Evolutionary conservation across 2,888 invertebrate genomes (phyloP), one percentile per base, ranked within the genome.

Genomic region (Lasius platythorax): DNA sequence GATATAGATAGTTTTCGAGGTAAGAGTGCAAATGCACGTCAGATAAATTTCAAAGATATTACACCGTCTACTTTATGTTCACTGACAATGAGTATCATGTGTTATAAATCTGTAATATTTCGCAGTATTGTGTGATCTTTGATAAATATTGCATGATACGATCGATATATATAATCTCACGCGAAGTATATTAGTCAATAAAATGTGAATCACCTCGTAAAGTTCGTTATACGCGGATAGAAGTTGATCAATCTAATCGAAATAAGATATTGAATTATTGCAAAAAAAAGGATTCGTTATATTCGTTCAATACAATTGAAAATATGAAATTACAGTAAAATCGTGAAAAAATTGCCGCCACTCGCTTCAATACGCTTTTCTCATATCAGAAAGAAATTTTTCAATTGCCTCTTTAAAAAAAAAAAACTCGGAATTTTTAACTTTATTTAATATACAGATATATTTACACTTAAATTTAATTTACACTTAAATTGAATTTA

Each of bases 1-100:
- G 95, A 96, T 12, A 96, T 97, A 72, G 97, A 96, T 92, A 95
- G 97, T n/a, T 97, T 96, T 91, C 96, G 96, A 96, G 97, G 97
- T 97, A 94, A 90, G 78, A 37, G 28, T 63, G 11, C 50, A 12
- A 50, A 28, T 15, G 5, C 4, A 4, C 6, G 12, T 18, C 53
- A 37, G 12, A 46, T 18, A 67, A 43, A n/a, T 56, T 23, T 67
- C 2, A 12, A 9, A 46, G 1, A 28, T 67, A 50, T 50, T n/a
- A 50, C 8, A 50, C 4, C 50, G 6, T 50, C 50, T n/a, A 18
- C 18, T 50, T 23, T 11, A 33, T 37, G 28, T 50, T 68, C 1
- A 15, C 15, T 15, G 18, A 33, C 4, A 4, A 15, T 46, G 5
- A 50, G 50, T 46, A 18, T 18, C 6, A 50, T 18, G 6, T 18